Evolutionary conservation across 2,888 invertebrate species (phyloP).

Genomic region (Leptinotarsa peninsularis): DNA sequence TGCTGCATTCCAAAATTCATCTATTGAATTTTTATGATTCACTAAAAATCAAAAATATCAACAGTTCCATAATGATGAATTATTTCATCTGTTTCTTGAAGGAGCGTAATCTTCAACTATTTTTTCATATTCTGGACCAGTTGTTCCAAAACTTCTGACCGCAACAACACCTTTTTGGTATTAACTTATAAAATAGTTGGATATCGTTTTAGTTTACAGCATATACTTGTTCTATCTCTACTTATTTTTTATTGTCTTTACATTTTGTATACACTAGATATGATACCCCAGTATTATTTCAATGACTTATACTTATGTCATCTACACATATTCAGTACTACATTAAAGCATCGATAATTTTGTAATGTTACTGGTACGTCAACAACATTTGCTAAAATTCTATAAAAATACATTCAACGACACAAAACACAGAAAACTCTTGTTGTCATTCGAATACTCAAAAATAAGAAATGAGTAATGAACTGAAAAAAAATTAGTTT

Average conservation of each 20-base stretch:
- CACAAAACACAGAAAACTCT: no score
- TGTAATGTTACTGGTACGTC: constrained; percentile 13
- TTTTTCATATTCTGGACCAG: neutral
- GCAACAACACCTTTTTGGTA: neutral
- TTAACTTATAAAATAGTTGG: constrained; percentile 25
- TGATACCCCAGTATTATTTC: constrained; percentile 29
- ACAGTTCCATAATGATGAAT: neutral
- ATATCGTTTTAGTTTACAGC: constrained; percentile 27
- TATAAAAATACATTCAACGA: no score
- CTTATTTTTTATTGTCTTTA: constrained; percentile 31
- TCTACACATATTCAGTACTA: constrained; percentile 10
- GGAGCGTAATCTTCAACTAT: neutral
- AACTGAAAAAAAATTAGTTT: no score
- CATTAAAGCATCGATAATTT: constrained; percentile 20
- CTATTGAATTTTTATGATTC: no score
- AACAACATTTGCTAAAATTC: constrained; percentile 4
- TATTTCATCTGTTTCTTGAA: no score
- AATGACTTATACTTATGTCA: constrained; percentile 12
- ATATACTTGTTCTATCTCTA: constrained; percentile 35
- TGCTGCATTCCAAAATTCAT: no score
- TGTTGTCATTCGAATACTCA: no score
- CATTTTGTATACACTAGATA: constrained; percentile 29
- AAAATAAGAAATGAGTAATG: no score
- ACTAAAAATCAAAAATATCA: neutral
- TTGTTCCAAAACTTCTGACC: neutral